Evolutionary conservation across 2,797 vertebrate genomes (phyloP).

Genomic region (Rallus crepitans): DNA sequence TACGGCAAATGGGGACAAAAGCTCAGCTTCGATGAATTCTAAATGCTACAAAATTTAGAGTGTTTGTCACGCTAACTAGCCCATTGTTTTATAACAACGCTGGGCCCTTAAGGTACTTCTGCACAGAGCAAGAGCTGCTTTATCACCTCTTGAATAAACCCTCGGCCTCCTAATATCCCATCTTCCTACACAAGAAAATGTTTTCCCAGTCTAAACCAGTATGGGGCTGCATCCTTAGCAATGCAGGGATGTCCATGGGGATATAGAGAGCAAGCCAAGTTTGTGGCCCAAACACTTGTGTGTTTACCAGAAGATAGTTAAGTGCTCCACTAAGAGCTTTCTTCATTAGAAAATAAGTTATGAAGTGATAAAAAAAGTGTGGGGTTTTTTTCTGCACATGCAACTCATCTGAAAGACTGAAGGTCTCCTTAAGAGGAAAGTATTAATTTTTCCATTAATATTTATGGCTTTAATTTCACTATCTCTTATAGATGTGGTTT

Average conservation of each 20-base stretch:
- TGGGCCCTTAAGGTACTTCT: background rate
- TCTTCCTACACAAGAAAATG: background rate
- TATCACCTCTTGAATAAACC: background rate
- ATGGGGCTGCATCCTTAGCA: background rate
- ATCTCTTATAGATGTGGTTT: background rate
- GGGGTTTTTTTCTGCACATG: background rate
- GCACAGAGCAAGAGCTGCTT: background rate
- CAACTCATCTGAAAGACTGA: background rate
- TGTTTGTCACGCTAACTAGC: background rate
- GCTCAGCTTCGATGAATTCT: background rate
- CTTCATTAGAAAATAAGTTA: background rate
- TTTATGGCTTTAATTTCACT: background rate
- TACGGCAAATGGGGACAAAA: background rate
- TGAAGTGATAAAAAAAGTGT: background rate
- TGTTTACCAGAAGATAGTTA: background rate
- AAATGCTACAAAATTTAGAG: background rate
- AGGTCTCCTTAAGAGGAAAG: background rate
- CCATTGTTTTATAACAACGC: background rate
- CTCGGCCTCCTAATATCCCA: rapidly evolving
- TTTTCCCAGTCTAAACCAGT: background rate
- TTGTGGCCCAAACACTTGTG: rapidly evolving
- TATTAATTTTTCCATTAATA: background rate
- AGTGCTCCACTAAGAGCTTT: background rate
- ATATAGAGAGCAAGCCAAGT: background rate
- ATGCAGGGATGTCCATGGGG: background rate